Base-by-base conservation (phyloP, 1,140 invertebrate genomes). In the Solenopsis fugax region DNA sequence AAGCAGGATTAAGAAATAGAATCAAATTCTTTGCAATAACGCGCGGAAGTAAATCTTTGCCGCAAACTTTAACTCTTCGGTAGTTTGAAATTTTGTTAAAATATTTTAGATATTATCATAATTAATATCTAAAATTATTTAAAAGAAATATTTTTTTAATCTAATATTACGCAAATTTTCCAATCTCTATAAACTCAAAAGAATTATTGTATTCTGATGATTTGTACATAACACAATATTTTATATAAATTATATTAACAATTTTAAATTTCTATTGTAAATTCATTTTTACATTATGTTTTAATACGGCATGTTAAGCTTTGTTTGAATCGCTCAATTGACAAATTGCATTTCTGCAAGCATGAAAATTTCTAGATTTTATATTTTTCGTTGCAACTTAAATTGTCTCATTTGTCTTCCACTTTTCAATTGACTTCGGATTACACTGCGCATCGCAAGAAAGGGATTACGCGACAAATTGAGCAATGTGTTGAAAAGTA, bases 401-500 rank as follows among this genome's bases (percentile, higher is more conserved):
- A 41, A 29, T 45, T 1, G 2, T 21, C 45, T 29, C 21, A 77
- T 29, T 45, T 16, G 21, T 41, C 73, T 75, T 58, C 4, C 13
- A 12, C 4, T n/a, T 24, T 64, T 77, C 10, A 77, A 77, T 64
- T 48, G 75, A 58, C 75, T 77, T 64, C 41, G 24, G 75, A 64
- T 10, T 77, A 64, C 16, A 29, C 58, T 77, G 45, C 18, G 10
- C 16, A 45, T 76, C n/a, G 9, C 73, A 29, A 52, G 37, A 41
- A 62, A 77, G 24, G 29, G 37, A 77, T 45, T 64, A 45, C 16
- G 24, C 29, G 10, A 45, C 18, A 45, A 77, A 13, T 60, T 76
- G 18, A 45, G 37, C 16, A 18, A 4, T n/a, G 9, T 9, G 73
- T 29, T 62, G 16, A 45, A 60, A 77, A 77, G 48, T 52, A 48